Conservation (phyloP, 2,888 invertebrate genomes). For the Itoplectis maculator region DNA sequence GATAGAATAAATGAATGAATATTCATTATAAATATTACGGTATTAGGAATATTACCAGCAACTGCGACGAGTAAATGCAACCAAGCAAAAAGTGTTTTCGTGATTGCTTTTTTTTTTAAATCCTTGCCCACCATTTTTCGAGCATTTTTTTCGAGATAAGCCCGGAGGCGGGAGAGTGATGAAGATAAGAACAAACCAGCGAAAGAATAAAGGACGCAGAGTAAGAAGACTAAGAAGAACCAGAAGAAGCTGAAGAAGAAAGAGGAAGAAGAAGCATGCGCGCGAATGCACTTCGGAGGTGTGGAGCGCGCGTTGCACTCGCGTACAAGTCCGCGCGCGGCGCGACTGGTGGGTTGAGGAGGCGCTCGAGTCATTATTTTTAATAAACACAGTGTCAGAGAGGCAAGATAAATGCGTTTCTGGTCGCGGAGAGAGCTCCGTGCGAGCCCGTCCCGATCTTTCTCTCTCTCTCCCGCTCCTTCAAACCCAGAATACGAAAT, state of each 20-base stretch:
- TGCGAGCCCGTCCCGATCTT: too few species aligned
- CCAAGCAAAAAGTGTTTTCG: too few species aligned
- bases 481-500: too few species aligned
- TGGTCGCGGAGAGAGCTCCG: slow-evolving; percentile 71
- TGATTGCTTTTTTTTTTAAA: too few species aligned
- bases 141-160: slow-evolving; percentile 20
- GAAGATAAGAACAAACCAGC: slow-evolving; percentile 51
- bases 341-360: slow-evolving; percentile 50
- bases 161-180: slow-evolving; percentile 28
- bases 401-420: slow-evolving; percentile 77
- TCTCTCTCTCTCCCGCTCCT: too few species aligned
- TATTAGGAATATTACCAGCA: too few species aligned
- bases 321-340: slow-evolving; percentile 50
- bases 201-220: too few species aligned
- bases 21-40: too few species aligned
- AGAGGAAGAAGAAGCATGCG: slow-evolving; percentile 7
- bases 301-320: slow-evolving; percentile 53
- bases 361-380: slow-evolving; percentile 81
- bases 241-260: slow-evolving; percentile 10
- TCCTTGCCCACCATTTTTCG: slow-evolving; percentile 32
- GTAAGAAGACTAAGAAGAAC: too few species aligned
- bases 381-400: slow-evolving; percentile 80
- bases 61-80: too few species aligned
- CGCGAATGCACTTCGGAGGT: slow-evolving; percentile 25
- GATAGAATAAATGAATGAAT: too few species aligned